Evolutionary conservation across 2,797 vertebrate genomes (phyloP), one percentile per base, ranked within the genome.

Genomic region (Cuculus canorus): DNA sequence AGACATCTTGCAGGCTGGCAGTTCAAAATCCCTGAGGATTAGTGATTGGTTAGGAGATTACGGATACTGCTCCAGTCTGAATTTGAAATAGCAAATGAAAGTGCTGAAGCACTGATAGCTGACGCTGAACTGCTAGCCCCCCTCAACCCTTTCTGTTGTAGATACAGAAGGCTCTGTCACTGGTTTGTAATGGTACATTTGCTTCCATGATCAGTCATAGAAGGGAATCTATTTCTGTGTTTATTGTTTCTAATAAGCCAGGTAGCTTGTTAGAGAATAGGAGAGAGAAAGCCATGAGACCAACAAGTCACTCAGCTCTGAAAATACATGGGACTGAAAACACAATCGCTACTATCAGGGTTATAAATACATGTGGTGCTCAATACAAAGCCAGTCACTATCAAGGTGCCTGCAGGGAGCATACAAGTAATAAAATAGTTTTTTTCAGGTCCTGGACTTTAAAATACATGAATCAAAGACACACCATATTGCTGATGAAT

Each of bases 1-100:
- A 94, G 88, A 89, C 76, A 86, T 81, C 84, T 92, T 93, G 71
- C 84, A 89, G 72, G 35, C 80, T 72, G 90, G 73, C 70, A 91
- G 82, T 66, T 87, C 75, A 91, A 92, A 94, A 93, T 94, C 94
- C 93, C 82, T 59, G 80, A 82, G 92, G 88, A 95, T 95, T 91
- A 95, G 77, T 76, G 83, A 91, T 90, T 88, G 90, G 92, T 93
- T 92, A 92, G 90, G 73, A 95, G 90, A 93, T 95, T 84, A 92
- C 5, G 43, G 88, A 72, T 72, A 84, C 78, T 73, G 84, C 76
- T 90, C 47, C 59, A 83, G 82, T 25, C 70, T 69, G 69, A 92
- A 92, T 91, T 83, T 82, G 92, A 96, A 94, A 92, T 16, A 92
- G 86, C 90, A 94, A 86, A 93, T 45, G 59, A 63, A 95, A 94